A percentile compares a stretch with the other conserved stretches of the same genome.
These are phyloP conservation scores for Drosophila neoperkinsi DNA, from an alignment of 2,888 invertebrate genomes.

Conservation along the genomic window DNA sequence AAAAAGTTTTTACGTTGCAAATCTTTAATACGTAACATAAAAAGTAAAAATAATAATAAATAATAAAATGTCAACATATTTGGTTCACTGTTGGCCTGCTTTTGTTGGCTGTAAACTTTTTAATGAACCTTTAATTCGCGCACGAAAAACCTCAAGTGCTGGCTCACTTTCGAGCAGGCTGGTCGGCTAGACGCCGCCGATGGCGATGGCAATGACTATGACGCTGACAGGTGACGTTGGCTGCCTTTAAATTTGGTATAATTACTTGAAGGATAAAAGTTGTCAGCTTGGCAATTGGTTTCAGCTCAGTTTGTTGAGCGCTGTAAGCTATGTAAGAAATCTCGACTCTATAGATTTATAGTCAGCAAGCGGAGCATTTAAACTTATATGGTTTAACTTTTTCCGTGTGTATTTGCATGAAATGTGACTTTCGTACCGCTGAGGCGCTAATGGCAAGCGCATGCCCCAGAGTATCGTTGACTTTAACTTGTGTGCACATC, in stretches of 20 bases:
- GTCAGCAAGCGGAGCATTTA: background rate
- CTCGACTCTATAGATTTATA: constrained; percentile 10
- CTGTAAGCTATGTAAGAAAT: constrained; percentile 30
- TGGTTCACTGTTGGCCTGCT: background rate
- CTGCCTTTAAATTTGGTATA: constrained; percentile 76
- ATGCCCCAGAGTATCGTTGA: constrained; percentile 47
- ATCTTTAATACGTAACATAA: background rate
- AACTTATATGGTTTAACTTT: constrained; percentile 45
- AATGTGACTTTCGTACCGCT: constrained; percentile 7
- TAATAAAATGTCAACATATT: background rate
- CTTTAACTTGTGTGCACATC: constrained; percentile 41
- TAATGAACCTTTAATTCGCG: constrained; percentile 46
- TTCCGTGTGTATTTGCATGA: constrained; percentile 26
- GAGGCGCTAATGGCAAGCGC: constrained; percentile 34
- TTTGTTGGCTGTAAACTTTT: constrained; percentile 14
- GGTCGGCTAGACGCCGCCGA: constrained; percentile 46
- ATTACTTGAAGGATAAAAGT: constrained; percentile 66
- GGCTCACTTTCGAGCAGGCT: constrained; percentile 71
- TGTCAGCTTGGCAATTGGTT: constrained; percentile 26
- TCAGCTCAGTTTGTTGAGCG: constrained; percentile 20
- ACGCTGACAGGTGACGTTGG: constrained; percentile 29
- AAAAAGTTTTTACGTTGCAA: background rate
- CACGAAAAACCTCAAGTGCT: constrained; percentile 52
- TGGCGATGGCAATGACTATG: background rate
- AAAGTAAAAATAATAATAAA: background rate